Conservation (phyloP, 2,888 invertebrate species). For the Phortica magna region DNA sequence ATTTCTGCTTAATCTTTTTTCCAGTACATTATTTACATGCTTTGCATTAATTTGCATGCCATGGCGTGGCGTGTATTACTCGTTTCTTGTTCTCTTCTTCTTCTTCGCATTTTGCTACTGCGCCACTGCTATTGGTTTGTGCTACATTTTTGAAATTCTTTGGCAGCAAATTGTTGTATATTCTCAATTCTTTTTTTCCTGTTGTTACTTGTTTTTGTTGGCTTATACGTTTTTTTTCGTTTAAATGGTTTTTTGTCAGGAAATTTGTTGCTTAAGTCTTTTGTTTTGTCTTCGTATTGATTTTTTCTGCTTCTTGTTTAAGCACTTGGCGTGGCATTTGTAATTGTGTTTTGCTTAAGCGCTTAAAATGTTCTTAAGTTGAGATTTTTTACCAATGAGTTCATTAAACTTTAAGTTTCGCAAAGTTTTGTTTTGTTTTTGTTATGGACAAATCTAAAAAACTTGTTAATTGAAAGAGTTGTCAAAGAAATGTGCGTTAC, state of each 20-base stretch:
- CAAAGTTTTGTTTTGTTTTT: too few species aligned
- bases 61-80: slow-evolving; percentile 19
- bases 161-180: not conserved
- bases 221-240: not conserved
- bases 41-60: slow-evolving; percentile 21
- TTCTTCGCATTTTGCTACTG: not conserved
- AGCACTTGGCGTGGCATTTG: not conserved
- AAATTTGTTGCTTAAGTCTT: slow-evolving; percentile 16
- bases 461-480: too few species aligned
- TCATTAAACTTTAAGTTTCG: too few species aligned
- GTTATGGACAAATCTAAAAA: too few species aligned
- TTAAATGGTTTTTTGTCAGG: slow-evolving; percentile 8
- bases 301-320: not conserved
- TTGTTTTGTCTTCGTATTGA: slow-evolving; percentile 1
- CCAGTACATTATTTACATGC: not conserved
- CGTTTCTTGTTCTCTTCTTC: slow-evolving; percentile 12
- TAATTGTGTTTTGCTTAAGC: not conserved
- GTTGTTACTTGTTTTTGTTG: slow-evolving; percentile 5
- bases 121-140: slow-evolving; percentile 19
- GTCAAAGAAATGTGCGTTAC: too few species aligned
- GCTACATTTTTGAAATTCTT: slow-evolving; percentile 26
- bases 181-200: not conserved
- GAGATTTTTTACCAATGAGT: too few species aligned
- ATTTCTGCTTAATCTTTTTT: not conserved
- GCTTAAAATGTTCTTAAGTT: not conserved